These are phyloP conservation scores for Scolopax mira DNA, from an alignment of 2,113 vertebrate species.

Conservation along the genomic window DNA sequence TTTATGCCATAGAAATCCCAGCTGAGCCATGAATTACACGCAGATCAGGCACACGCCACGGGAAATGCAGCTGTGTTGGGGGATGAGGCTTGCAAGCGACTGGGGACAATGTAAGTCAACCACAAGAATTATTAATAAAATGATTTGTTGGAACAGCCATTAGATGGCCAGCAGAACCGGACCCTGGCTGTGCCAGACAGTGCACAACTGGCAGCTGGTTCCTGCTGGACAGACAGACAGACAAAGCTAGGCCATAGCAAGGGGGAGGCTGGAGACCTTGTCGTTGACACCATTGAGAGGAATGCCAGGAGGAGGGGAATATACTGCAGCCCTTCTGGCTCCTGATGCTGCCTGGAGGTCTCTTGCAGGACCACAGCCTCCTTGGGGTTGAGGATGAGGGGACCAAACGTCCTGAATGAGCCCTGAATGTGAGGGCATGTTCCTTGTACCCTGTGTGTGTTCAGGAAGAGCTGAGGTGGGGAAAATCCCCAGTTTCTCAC, in stretches of 20 bases:
- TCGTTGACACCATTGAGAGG: neutral
- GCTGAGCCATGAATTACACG: neutral
- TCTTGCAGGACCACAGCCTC: fast-evolving
- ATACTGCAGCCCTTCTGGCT: neutral
- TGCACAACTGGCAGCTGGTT: neutral
- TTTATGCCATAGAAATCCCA: conserved; percentile 45
- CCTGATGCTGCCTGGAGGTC: neutral
- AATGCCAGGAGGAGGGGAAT: neutral
- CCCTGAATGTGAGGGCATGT: neutral
- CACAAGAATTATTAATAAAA: neutral
- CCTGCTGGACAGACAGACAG: neutral
- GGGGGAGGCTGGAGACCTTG: neutral
- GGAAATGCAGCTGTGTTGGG: neutral
- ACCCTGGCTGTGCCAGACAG: neutral
- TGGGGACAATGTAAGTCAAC: neutral
- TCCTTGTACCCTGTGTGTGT: neutral
- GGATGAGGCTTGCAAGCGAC: neutral
- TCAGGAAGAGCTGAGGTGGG: neutral
- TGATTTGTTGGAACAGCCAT: neutral
- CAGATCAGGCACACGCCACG: neutral
- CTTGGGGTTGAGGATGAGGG: neutral
- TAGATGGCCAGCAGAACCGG: neutral
- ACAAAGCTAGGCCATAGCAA: neutral
- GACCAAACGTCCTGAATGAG: neutral
- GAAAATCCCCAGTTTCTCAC: neutral